Evolutionary conservation across 2,113 vertebrate genomes (phyloP).

Genomic region (Corythornis cristatus): DNA sequence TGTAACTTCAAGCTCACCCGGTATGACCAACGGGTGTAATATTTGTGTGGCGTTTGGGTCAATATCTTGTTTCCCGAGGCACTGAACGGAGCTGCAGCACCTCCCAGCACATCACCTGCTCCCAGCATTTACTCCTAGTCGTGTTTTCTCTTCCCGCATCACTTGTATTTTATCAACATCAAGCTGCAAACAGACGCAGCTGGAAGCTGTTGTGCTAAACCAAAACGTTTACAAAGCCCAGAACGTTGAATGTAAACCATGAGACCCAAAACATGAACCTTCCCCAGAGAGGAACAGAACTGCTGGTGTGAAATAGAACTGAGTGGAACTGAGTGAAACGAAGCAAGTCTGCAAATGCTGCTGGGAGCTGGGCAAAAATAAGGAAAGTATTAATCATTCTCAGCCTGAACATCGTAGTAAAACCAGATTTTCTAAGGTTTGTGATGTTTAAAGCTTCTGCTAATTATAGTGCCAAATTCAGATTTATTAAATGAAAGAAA

Average conservation of each 20-base stretch:
- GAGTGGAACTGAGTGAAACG: neutral
- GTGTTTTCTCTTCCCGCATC: neutral
- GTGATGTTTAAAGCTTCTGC: neutral
- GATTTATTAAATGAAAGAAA: neutral
- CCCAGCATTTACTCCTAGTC: neutral
- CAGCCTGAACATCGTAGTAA: neutral
- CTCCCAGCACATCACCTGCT: fast-evolving
- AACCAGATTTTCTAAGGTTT: neutral
- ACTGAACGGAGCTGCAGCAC: neutral
- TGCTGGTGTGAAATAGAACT: neutral
- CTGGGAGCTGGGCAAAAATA: neutral
- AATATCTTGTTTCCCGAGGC: neutral
- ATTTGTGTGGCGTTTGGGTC: fast-evolving
- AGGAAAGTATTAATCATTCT: fast-evolving
- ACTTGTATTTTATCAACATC: fast-evolving
- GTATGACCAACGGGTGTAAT: fast-evolving
- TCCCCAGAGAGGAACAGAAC: neutral
- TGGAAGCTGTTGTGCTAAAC: neutral
- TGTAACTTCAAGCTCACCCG: neutral
- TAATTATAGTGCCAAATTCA: neutral
- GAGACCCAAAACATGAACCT: neutral
- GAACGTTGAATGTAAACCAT: neutral
- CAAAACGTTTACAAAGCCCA: neutral
- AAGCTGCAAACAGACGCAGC: neutral
- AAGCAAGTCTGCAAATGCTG: fast-evolving